A percentile compares a stretch with the other conserved stretches of the same genome.
These are phyloP conservation scores for Drosophila micromelanica DNA, from an alignment of 1,140 invertebrate species.

Conservation along the genomic window DNA sequence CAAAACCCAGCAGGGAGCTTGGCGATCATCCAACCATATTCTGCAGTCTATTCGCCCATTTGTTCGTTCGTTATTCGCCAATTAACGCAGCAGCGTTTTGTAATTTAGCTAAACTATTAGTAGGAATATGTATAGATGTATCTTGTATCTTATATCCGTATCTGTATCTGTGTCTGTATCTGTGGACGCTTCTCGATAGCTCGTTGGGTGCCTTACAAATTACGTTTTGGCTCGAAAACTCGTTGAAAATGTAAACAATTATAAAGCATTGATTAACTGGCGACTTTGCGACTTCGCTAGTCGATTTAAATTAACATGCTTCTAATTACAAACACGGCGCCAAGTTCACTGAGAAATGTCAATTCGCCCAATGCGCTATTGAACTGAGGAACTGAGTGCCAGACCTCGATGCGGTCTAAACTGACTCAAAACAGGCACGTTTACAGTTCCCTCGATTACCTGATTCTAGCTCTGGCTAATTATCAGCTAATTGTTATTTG, in stretches of 20 bases:
- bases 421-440: conserved; percentile 4
- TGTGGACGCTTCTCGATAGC: conserved; percentile 8
- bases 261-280: conserved; percentile 60
- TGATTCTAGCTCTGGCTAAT: conserved; percentile 13
- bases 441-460: conserved; percentile 11
- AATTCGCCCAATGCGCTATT: not conserved
- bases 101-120: conserved; percentile 57
- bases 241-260: conserved; percentile 65
- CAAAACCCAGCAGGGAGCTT: not conserved
- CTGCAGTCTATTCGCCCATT: conserved; percentile 19
- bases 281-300: conserved; percentile 18
- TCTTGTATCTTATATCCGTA: not conserved
- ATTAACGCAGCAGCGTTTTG: conserved; percentile 63
- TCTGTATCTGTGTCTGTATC: conserved; percentile 17
- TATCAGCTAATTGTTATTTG: not conserved
- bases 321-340: conserved; percentile 56
- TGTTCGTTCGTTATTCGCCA: conserved; percentile 49
- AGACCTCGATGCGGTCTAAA: conserved; percentile 4
- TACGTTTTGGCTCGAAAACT: conserved; percentile 50
- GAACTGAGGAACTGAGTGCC: not conserved
- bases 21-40: conserved; percentile 28
- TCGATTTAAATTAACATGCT: conserved; percentile 61
- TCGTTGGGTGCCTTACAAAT: conserved; percentile 47
- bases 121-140: conserved; percentile 11
- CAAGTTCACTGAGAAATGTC: conserved; percentile 74